Evolutionary conservation across 2,113 vertebrate genomes (phyloP), one percentile per base, ranked within the genome.

Genomic region (Pterocles burchelli): DNA sequence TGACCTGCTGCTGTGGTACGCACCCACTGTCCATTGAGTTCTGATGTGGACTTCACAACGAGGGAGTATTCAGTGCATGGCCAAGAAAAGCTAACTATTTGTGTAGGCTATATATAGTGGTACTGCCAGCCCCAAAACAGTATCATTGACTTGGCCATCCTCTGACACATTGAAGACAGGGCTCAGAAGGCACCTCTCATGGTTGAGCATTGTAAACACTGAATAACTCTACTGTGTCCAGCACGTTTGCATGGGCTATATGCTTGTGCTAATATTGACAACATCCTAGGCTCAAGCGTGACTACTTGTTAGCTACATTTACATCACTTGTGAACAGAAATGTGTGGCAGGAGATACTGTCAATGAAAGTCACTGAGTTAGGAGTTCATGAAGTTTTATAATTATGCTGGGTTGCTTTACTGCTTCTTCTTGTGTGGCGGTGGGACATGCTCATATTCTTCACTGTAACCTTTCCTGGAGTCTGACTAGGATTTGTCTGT

Each of bases 81-180:
- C 33, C 31, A 45, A 63, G 16, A 51, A 62, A 57, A 1, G 26
- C 4, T 49, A 28, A 36, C 45, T 63, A 20, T 79, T 81, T 52
- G 3, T 34, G 13, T 58, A 48, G 52, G 20, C 13, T 59, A 38
- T 22, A 33, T 26, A 41, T 13, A 49, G 4, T 13, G 17, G 28
- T 61, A 34, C 7, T 67, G 21, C 4, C 31, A 33, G 9, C 14
- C 54, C 10, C 41, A 26, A 55, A 66, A 11, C 13, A 48, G 7
- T 48, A 61, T 13, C 0, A 0, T 33, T 34, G 68, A 48, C 2
- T 31, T 28, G 29, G 4, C 28, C 16, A 45, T 51, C 43, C 45
- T 38, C 66, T 65, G 18, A 13, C 28, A 52, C 28, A 11, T 10
- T 29, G 33, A 79, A 85, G 38, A 24, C 36, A 59, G 45, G 19